A percentile compares a stretch with the other conserved stretches of the same genome.
Evolutionary conservation across 2,888 invertebrate genomes (phyloP).

Genomic region (Euplagia quadripunctaria): DNA sequence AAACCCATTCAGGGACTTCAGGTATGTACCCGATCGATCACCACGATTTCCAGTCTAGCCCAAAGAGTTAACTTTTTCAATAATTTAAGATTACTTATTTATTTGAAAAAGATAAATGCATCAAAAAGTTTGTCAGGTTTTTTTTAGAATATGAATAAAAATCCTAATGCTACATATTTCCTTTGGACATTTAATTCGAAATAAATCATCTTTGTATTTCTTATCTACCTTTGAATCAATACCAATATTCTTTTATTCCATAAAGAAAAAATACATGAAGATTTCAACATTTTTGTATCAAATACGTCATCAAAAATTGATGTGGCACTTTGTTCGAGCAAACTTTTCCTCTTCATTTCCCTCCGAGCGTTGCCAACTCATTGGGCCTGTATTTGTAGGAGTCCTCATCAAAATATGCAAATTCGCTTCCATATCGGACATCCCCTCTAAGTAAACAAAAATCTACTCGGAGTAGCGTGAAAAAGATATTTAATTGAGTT

Average conservation of each 20-base stretch:
- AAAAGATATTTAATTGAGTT: slow-evolving; percentile 64
- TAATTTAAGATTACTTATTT: too few species aligned
- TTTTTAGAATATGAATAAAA: too few species aligned
- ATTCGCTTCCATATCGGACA: slow-evolving; percentile 44
- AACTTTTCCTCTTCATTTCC: slow-evolving; percentile 40
- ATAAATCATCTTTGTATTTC: neutral
- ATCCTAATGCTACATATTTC: too few species aligned
- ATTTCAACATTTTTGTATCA: slow-evolving; percentile 10
- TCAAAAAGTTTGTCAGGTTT: too few species aligned
- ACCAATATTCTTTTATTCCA: slow-evolving; percentile 1
- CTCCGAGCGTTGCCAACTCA: slow-evolving; percentile 36
- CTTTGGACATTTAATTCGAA: neutral
- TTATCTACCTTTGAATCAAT: neutral
- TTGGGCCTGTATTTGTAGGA: slow-evolving; percentile 41
- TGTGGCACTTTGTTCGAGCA: slow-evolving; percentile 27
- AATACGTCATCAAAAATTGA: slow-evolving; percentile 21
- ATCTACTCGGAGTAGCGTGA: slow-evolving; percentile 47
- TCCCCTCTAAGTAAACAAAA: slow-evolving; percentile 60
- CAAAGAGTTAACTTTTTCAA: too few species aligned
- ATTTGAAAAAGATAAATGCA: too few species aligned
- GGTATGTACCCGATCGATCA: too few species aligned
- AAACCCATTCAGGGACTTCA: too few species aligned
- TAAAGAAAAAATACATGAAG: neutral
- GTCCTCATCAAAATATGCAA: slow-evolving; percentile 55
- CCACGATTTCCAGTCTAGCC: too few species aligned